Evolutionary conservation across 2,797 vertebrate species (phyloP), one percentile per base, ranked within the genome.

Genomic region (Sebastes steindachneri): DNA sequence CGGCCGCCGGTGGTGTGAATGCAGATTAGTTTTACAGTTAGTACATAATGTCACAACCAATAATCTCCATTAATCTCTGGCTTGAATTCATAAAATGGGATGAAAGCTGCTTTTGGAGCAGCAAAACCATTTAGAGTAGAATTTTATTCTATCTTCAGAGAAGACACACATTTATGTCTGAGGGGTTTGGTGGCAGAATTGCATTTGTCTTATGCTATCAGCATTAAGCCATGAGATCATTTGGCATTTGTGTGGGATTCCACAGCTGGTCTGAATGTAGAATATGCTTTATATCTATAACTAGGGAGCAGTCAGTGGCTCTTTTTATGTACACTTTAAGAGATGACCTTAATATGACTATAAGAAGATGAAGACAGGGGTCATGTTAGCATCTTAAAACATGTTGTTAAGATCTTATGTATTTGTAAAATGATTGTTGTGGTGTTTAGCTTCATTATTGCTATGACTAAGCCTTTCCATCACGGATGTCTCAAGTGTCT

Each of bases 21-120:
- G 84, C 78, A 89, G 89, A 91, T 93, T 90, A 92, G 80, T 83
- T 0, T 75, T 76, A 67, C 75, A 82, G 64, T 88, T 82, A 35
- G 79, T 72, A 59, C 81, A 76, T 77, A 81, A 83, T 86, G 85
- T 88, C 73, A 53, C 75, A 85, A 82, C 66, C 71, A 68, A 74
- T 92, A 87, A 90, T 92, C 88, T 89, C 72, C 72, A 73, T 76
- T 87, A 91, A 91, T 91, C 87, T 89, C 79, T 75, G 68, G 67
- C 33, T 81, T 83, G 59, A 84, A 85, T 79, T 83, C 57, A 79
- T 51, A 69, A 76, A 86, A 73, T 35, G 73, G 73, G 26, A 79
- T 87, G 5, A 89, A 86, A 86, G 83, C 77, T 70, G 79, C 75
- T 80, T 88, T 86, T 70, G 55, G 59, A 67, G 65, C 48, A 74